Evolutionary conservation across 1,140 invertebrate species (phyloP).

Genomic region (Pteromalus puparum): DNA sequence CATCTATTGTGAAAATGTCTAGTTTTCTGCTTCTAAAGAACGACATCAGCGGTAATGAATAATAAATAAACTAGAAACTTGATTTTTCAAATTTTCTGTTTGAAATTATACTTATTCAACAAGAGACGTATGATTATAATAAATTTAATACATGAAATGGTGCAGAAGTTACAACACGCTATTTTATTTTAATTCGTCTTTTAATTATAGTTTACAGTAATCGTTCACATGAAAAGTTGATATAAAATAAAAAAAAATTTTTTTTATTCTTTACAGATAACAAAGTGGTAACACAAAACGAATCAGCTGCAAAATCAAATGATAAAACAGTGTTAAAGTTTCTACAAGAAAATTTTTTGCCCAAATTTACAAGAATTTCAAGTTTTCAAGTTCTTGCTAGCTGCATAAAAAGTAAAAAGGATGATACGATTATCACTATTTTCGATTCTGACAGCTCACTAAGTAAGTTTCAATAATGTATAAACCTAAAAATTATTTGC

Average conservation of each 20-base stretch:
- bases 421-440: constrained; percentile 21
- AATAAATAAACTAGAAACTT: too few relatives aligned
- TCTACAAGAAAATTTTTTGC: constrained; percentile 16
- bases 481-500: background rate
- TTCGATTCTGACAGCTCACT: constrained; percentile 33
- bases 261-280: constrained; percentile 16
- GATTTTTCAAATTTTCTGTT: too few relatives aligned
- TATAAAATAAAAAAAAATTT: background rate
- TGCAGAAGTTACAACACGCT: too few relatives aligned
- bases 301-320: constrained; percentile 4
- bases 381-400: constrained; percentile 33
- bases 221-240: too few relatives aligned
- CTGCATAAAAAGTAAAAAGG: constrained; percentile 18
- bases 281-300: background rate
- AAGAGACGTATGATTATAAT: too few relatives aligned
- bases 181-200: too few relatives aligned
- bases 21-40: too few relatives aligned
- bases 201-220: too few relatives aligned
- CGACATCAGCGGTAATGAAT: too few relatives aligned
- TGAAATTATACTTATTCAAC: too few relatives aligned
- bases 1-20: too few relatives aligned
- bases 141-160: too few relatives aligned
- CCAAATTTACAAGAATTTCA: constrained; percentile 4
- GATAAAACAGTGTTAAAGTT: constrained; percentile 23
- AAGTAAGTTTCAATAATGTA: background rate